A percentile compares a stretch with the other conserved stretches of the same genome.
Evolutionary conservation across 2,888 invertebrate species (phyloP).

Genomic region (Mesodorylaimus sp.): DNA sequence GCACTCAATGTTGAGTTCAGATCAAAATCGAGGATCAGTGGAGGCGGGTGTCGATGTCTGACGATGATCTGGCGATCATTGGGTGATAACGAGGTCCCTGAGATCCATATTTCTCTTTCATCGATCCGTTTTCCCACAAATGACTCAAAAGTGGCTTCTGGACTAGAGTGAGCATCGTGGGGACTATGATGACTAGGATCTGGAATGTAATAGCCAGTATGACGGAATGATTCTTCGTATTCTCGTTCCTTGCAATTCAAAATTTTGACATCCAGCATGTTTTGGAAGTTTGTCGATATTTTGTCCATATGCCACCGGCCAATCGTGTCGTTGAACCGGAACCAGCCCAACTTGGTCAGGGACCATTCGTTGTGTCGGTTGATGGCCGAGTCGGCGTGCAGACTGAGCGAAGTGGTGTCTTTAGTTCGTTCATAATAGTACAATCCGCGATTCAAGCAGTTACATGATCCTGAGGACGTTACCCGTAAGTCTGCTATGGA

Average conservation of each 20-base stretch:
- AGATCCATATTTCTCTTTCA: slow-evolving; percentile 1
- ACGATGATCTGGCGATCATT: neutral
- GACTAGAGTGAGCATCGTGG: too few relatives aligned
- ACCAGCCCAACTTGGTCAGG: slow-evolving; percentile 23
- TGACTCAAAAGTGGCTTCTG: neutral
- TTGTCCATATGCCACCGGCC: slow-evolving; percentile 21
- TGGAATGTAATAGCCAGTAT: slow-evolving; percentile 21
- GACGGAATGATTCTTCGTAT: slow-evolving; percentile 20
- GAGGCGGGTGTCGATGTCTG: neutral
- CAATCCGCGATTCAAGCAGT: neutral
- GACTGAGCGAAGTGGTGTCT: neutral
- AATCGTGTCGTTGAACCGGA: slow-evolving; percentile 17
- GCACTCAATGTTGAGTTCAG: neutral
- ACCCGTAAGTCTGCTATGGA: too few relatives aligned
- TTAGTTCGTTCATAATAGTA: neutral
- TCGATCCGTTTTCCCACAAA: neutral
- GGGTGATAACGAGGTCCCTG: neutral
- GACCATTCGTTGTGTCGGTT: slow-evolving; percentile 17
- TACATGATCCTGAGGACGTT: too few relatives aligned
- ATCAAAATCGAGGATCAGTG: neutral
- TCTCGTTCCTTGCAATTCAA: slow-evolving; percentile 25
- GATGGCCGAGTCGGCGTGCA: slow-evolving; percentile 12
- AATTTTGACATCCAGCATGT: slow-evolving; percentile 23
- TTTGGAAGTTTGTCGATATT: slow-evolving; percentile 22
- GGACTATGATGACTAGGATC: too few relatives aligned